Conservation (phyloP, 2,888 invertebrate species). For the Drosophila yooni region DNA sequence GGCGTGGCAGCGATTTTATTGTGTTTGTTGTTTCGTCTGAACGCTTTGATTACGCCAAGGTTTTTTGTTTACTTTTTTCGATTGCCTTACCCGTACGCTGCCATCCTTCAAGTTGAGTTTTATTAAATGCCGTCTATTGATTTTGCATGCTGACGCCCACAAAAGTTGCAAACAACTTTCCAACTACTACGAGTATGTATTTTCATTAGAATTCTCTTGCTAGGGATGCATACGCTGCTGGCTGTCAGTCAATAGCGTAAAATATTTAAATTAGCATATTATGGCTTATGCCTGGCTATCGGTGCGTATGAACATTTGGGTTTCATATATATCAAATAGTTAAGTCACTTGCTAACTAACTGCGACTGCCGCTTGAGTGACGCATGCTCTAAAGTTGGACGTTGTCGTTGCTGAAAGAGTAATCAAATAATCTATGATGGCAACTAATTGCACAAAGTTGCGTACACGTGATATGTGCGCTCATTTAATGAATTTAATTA, state of each 20-base stretch:
- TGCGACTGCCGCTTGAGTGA: slow-evolving; percentile 17
- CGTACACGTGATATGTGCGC: slow-evolving; percentile 59
- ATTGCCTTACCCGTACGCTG: slow-evolving; percentile 37
- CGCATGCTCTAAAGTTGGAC: slow-evolving; percentile 33
- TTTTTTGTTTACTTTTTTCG: slow-evolving; percentile 51
- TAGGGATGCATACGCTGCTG: slow-evolving; percentile 11
- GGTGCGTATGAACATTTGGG: slow-evolving; percentile 37
- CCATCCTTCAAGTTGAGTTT: slow-evolving; percentile 51
- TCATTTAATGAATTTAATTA: slow-evolving; percentile 75
- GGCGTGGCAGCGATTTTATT: slow-evolving; percentile 25
- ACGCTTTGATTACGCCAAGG: slow-evolving; percentile 61
- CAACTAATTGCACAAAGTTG: slow-evolving; percentile 62
- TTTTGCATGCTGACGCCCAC: slow-evolving; percentile 54
- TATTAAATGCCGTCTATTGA: slow-evolving; percentile 73
- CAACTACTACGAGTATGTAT: slow-evolving; percentile 55
- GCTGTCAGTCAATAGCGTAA: slow-evolving; percentile 46
- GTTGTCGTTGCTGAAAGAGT: slow-evolving; percentile 8
- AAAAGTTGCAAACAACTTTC: slow-evolving; percentile 57
- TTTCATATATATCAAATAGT: slow-evolving; percentile 41
- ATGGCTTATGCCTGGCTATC: slow-evolving; percentile 49
- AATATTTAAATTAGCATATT: slow-evolving; percentile 70
- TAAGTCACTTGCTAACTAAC: slow-evolving; percentile 25
- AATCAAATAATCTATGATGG: slow-evolving; percentile 44
- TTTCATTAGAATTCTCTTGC: slow-evolving; percentile 68
- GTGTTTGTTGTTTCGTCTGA: slow-evolving; percentile 33